Evolutionary conservation across 1,140 invertebrate species (phyloP), one percentile per base, ranked within the genome.

Genomic region (Drosophila biarmipes): DNA sequence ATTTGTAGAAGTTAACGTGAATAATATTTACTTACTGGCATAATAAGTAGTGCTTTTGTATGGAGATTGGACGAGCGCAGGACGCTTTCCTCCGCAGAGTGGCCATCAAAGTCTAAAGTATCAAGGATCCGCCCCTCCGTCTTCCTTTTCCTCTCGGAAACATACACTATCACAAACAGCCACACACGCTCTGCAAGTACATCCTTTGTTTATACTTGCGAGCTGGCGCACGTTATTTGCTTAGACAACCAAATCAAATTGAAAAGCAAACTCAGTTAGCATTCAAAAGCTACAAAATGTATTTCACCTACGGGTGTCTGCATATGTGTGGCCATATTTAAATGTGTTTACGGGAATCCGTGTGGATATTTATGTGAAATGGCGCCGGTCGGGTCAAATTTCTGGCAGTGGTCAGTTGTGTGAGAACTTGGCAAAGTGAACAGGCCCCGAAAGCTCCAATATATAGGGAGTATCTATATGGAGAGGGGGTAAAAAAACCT

Each of bases 21-120:
- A 89, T 84, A 87, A 89, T 86, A 87, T 87, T 87, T 87, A 89
- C 82, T 89, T 84, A 79, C 84, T 76, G 75, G 71, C 79, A 89
- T 89, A 76, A 87, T 79, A 89, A 87, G 87, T 79, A 87, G 78
- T 78, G 79, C 74, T 63, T 74, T 76, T 59, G 58, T 71, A 67
- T 71, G 53, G 67, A 78, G 48, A 69, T 69, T 69, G 66, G 66
- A 31, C 63, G 49, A 54, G 37, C 56, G 56, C 56, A 82, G 57
- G 59, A 67, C 53, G 40, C 35, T 57, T 48, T 62, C 43, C 38
- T 17, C 52, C 59, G 58, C 59, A 67, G 59, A 78, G 57, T 58
- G 57, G 69, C 68, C 57, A 73, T 73, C 69, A 73, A 74, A 73
- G 73, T 55, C 71, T 73, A 69, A 69, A 71, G 67, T 69, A 71